Conservation (phyloP, 2,797 vertebrate genomes). For the Pangasius larnaudii region DNA sequence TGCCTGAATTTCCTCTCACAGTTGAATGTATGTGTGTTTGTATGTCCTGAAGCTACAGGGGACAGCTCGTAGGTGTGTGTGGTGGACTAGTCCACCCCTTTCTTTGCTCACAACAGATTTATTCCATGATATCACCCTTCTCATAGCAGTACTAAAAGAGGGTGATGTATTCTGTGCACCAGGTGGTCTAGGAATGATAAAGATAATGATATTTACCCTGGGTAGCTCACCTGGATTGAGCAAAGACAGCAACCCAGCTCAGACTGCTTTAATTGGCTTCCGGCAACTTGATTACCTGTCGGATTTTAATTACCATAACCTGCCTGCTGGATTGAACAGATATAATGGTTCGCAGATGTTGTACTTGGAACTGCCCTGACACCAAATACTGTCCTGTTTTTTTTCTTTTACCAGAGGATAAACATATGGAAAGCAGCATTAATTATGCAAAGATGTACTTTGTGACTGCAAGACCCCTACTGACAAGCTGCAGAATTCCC, state of each 20-base stretch:
- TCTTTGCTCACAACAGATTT: conserved; percentile 32
- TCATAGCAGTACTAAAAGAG: conserved; percentile 7
- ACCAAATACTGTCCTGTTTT: conserved; percentile 45
- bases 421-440: conserved; percentile 60
- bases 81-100: neutral
- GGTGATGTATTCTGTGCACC: conserved; percentile 33
- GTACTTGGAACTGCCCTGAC: conserved; percentile 25
- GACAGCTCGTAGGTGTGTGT: conserved; percentile 57
- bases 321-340: conserved; percentile 49
- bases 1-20: neutral
- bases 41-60: conserved; percentile 44
- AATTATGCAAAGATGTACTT: conserved; percentile 69
- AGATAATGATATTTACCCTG: conserved; percentile 24
- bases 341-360: conserved; percentile 62
- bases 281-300: conserved; percentile 63
- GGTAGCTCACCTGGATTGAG: conserved; percentile 26
- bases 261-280: conserved; percentile 58
- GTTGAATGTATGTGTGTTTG: conserved; percentile 17
- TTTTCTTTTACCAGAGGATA: conserved; percentile 52
- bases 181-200: conserved; percentile 23
- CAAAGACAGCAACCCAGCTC: conserved; percentile 43
- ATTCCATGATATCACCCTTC: conserved; percentile 32
- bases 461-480: conserved; percentile 60
- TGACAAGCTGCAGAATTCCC: conserved; percentile 59
- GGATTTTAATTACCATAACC: conserved; percentile 63